phyloP scores from a whole-genome alignment of 1,140 invertebrate species.

The Drosophila erecta region DNA sequence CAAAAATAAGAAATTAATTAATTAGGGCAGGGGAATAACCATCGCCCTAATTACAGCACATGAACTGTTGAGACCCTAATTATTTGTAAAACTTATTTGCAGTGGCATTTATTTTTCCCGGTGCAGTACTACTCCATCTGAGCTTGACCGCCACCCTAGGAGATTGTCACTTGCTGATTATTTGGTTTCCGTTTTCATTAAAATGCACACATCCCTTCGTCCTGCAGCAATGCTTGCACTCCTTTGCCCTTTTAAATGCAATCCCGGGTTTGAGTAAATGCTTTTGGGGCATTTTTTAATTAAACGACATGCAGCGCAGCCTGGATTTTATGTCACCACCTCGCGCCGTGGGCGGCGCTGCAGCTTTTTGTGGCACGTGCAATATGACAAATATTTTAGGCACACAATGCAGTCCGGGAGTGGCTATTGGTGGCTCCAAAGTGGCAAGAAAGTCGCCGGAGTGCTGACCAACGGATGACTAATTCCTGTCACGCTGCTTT shows the following conservation, averaged over 20 bases:
- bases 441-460: not conserved
- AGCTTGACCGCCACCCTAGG: slow-evolving; percentile 64
- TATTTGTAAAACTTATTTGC: not conserved
- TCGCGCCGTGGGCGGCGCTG: slow-evolving; percentile 47
- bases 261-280: slow-evolving; percentile 61
- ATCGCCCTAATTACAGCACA: too few relatives aligned
- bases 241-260: slow-evolving; percentile 27
- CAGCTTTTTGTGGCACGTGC: slow-evolving; percentile 60
- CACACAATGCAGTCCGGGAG: slow-evolving; percentile 35
- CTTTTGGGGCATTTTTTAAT: slow-evolving; percentile 83
- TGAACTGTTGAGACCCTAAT: too few relatives aligned
- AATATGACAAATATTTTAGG: slow-evolving; percentile 77
- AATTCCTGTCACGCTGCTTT: slow-evolving; percentile 4
- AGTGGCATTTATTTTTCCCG: not conserved
- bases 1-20: too few relatives aligned
- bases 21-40: too few relatives aligned
- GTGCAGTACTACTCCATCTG: slow-evolving; percentile 38
- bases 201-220: slow-evolving; percentile 56
- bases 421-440: not conserved
- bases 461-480: slow-evolving; percentile 11
- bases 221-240: slow-evolving; percentile 55
- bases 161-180: slow-evolving; percentile 79
- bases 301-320: slow-evolving; percentile 67
- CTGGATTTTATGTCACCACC: slow-evolving; percentile 70
- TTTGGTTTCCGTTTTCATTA: slow-evolving; percentile 80